phyloP scores from a whole-genome alignment of 2,797 vertebrate genomes.

The Heliangelus exortis region DNA sequence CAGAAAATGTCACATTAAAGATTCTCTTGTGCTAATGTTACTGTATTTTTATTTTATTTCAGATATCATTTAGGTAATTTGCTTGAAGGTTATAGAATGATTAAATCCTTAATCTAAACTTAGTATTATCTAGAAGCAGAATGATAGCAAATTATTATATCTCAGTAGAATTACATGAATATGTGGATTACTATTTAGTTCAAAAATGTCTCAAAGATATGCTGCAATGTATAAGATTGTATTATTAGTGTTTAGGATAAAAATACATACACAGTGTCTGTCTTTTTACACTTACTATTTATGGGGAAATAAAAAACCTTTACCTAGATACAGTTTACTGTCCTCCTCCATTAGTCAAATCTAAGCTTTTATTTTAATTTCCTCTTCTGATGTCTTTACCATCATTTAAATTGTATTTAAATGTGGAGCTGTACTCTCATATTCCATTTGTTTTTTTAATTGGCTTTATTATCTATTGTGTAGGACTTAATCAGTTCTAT shows the following conservation, averaged over 20 bases:
- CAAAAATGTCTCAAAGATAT: not conserved
- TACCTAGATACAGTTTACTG: not conserved
- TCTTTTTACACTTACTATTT: not conserved
- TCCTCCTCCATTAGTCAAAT: not conserved
- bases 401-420: not conserved
- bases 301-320: not conserved
- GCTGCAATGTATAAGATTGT: not conserved
- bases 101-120: slow-evolving; percentile 32
- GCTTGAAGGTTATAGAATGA: slow-evolving; percentile 17
- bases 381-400: not conserved
- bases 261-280: not conserved
- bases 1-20: not conserved
- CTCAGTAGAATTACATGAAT: not conserved
- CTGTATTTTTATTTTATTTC: not conserved
- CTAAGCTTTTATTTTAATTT: not conserved
- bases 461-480: slow-evolving; percentile 46
- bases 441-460: slow-evolving; percentile 40
- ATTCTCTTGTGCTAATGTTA: not conserved
- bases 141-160: not conserved
- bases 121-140: not conserved
- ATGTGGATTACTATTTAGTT: not conserved
- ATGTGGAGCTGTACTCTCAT: not conserved
- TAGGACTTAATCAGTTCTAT: slow-evolving; percentile 27
- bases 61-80: not conserved
- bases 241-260: not conserved